A percentile compares a stretch with the other conserved stretches of the same genome.
phyloP scores from a whole-genome alignment of 2,797 vertebrate species.

The Thaleichthys pacificus region DNA sequence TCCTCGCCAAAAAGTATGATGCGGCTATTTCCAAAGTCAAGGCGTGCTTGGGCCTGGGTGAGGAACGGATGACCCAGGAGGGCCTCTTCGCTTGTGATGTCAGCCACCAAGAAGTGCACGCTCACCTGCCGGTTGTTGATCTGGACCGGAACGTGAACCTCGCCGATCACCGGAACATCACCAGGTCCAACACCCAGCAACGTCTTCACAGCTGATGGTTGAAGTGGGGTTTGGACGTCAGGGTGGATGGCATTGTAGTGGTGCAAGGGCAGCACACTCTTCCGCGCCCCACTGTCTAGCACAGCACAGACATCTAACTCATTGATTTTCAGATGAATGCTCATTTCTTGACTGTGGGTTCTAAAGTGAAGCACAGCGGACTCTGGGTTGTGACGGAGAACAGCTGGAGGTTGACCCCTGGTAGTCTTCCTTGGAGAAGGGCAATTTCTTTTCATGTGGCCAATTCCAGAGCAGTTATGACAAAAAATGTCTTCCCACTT shows the following conservation, averaged over 20 bases:
- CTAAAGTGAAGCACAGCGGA: neutral
- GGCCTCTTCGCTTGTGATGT: conserved; percentile 18
- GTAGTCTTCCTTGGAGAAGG: conserved; percentile 7
- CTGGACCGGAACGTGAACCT: neutral
- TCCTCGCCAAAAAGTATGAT: conserved; percentile 25
- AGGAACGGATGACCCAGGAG: conserved; percentile 44
- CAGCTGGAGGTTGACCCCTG: neutral
- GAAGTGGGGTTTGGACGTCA: conserved; percentile 10
- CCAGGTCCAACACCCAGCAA: conserved; percentile 11
- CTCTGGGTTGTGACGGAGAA: neutral
- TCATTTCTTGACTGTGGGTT: neutral
- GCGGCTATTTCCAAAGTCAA: conserved; percentile 9
- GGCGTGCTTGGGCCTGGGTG: neutral
- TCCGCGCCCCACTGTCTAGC: conserved; percentile 13
- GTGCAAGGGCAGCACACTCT: conserved; percentile 10
- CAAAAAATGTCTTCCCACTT: conserved; percentile 27
- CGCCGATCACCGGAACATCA: neutral
- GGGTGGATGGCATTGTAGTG: conserved; percentile 6
- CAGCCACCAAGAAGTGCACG: conserved; percentile 28
- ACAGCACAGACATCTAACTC: conserved; percentile 12
- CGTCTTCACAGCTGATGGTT: conserved; percentile 2
- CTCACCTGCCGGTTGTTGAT: neutral
- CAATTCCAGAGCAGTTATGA: conserved; percentile 34
- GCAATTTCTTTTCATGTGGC: conserved; percentile 30
- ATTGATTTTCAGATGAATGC: conserved; percentile 7